A percentile compares a stretch with the other conserved stretches of the same genome.
phyloP scores from a whole-genome alignment of 2,113 vertebrate genomes.

The Orcinus orca region DNA sequence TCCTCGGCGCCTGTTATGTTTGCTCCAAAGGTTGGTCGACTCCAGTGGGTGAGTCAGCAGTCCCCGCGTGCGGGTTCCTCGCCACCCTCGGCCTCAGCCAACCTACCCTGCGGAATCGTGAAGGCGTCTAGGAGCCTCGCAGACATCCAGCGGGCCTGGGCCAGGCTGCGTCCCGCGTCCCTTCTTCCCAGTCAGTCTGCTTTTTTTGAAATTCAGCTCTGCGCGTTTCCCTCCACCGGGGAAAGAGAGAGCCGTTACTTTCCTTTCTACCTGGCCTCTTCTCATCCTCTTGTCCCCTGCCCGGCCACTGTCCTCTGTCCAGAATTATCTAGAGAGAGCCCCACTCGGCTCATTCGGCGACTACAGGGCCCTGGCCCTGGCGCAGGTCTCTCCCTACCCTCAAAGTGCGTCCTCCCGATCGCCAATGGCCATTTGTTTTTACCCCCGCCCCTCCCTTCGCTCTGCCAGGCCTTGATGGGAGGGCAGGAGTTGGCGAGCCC shows the following conservation, averaged over 20 bases:
- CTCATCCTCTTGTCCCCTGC: not conserved
- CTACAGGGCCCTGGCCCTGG: not conserved
- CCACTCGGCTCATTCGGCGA: accelerated
- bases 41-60: not conserved
- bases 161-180: not conserved
- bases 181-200: not conserved
- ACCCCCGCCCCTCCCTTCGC: no score
- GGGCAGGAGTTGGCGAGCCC: not conserved
- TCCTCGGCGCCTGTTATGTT: not conserved
- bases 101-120: accelerated
- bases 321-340: not conserved
- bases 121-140: not conserved
- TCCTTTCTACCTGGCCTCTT: not conserved
- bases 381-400: accelerated
- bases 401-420: not conserved
- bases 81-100: not conserved
- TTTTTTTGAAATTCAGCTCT: not conserved
- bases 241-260: not conserved
- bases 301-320: not conserved
- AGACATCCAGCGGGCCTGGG: not conserved
- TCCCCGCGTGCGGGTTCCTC: not conserved
- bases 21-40: not conserved
- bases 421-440: not conserved
- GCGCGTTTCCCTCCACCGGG: not conserved
- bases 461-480: not conserved